Percentiles rank a stretch among this genome's conserved stretches.
phyloP scores from a whole-genome alignment of 2,113 vertebrate species.

The Anarhynchus alexandrinus region DNA sequence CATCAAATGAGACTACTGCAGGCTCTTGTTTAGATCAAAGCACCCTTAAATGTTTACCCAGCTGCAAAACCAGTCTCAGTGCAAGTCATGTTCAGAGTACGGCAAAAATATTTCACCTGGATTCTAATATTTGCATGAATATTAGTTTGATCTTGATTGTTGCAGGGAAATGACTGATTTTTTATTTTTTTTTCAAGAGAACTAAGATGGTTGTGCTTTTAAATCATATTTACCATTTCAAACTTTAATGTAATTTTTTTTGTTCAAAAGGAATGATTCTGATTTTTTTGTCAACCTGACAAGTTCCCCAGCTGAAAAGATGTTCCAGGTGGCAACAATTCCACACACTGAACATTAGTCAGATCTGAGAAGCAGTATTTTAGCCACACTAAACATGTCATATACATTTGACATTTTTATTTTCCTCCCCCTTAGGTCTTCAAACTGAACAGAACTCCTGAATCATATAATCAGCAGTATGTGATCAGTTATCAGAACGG shows the following conservation, averaged over 20 bases:
- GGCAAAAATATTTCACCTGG: background rate
- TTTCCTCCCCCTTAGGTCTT: background rate
- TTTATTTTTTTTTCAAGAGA: background rate
- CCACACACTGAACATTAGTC: background rate
- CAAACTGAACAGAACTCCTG: background rate
- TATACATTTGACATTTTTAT: background rate
- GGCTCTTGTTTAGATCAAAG: slow-evolving; percentile 1
- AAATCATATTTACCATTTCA: background rate
- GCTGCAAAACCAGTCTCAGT: background rate
- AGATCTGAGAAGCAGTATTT: background rate
- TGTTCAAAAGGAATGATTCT: background rate
- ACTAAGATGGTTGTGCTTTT: background rate
- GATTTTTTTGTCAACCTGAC: background rate
- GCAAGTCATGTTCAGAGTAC: background rate
- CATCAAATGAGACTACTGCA: slow-evolving; percentile 7
- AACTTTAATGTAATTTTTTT: background rate
- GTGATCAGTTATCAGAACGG: background rate
- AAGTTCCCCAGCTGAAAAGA: background rate
- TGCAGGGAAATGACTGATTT: background rate
- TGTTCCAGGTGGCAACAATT: background rate
- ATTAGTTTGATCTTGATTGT: background rate
- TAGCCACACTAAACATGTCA: background rate
- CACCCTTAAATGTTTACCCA: background rate
- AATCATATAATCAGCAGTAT: background rate
- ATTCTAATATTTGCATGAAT: background rate